Conservation (phyloP, 2,113 vertebrate species). For the Clarias gariepinus region DNA sequence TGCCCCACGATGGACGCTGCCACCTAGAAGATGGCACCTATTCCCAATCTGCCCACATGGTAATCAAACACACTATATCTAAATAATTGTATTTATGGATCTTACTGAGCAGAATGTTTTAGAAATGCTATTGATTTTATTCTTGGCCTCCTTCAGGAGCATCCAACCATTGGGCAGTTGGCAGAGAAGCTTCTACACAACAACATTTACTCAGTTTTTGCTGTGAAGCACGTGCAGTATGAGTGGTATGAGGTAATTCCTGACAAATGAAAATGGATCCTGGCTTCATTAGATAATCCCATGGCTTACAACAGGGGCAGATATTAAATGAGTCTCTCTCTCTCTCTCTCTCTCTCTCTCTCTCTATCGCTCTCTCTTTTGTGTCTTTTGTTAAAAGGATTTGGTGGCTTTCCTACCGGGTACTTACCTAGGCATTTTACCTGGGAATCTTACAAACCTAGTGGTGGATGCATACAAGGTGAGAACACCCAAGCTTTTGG, state of each 20-base stretch:
- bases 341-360: background rate
- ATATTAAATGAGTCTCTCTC: background rate
- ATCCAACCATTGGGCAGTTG: conserved; percentile 90
- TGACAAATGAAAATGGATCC: background rate
- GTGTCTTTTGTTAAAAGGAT: conserved; percentile 68
- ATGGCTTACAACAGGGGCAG: background rate
- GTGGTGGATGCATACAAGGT: conserved; percentile 95
- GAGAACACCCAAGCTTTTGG: conserved; percentile 49
- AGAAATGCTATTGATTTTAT: background rate
- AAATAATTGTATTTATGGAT: background rate
- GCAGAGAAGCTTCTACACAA: conserved; percentile 92
- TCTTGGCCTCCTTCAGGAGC: conserved; percentile 74
- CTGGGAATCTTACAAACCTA: conserved; percentile 87
- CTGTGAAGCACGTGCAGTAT: conserved; percentile 89
- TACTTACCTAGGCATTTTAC: conserved; percentile 85
- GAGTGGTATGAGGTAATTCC: conserved; percentile 95
- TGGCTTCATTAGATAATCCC: background rate
- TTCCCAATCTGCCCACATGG: conserved; percentile 86
- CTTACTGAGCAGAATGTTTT: background rate
- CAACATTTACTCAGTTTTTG: conserved; percentile 91
- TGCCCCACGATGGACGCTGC: conserved; percentile 90
- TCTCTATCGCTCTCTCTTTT: background rate
- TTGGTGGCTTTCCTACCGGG: conserved; percentile 87
- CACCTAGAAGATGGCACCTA: conserved; percentile 92
- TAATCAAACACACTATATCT: conserved; percentile 64